A percentile compares a stretch with the other conserved stretches of the same genome.
phyloP scores from a whole-genome alignment of 2,113 vertebrate genomes.

The Sminthopsis crassicaudata region DNA sequence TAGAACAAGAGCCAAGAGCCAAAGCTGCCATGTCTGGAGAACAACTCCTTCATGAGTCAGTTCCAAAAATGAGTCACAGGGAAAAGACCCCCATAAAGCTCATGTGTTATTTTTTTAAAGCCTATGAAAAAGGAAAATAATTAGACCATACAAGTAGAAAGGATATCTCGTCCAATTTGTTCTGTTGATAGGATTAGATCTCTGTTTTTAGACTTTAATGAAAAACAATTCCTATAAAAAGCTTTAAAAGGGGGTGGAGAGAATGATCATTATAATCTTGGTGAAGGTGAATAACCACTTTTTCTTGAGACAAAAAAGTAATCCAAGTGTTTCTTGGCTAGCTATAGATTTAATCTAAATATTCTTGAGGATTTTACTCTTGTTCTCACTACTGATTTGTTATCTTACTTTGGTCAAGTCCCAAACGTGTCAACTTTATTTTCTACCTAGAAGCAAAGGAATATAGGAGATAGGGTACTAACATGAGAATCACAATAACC shows the following conservation, averaged over 20 bases:
- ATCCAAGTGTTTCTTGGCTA: not conserved
- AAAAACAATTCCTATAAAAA: conserved; percentile 34
- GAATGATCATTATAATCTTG: not conserved
- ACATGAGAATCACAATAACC: not conserved
- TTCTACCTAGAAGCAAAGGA: not conserved
- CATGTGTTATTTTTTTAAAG: conserved; percentile 59
- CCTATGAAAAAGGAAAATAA: conserved; percentile 69
- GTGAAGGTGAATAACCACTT: conserved; percentile 22
- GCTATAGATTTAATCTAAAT: not conserved
- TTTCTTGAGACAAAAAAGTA: conserved; percentile 34
- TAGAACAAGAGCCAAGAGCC: conserved; percentile 75
- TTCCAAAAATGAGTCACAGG: conserved; percentile 78
- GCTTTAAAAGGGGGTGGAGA: not conserved
- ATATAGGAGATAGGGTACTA: not conserved
- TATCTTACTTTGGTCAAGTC: conserved; percentile 35
- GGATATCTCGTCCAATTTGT: conserved; percentile 40
- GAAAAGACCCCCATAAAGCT: conserved; percentile 75
- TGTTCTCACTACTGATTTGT: conserved; percentile 30
- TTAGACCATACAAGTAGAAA: conserved; percentile 60
- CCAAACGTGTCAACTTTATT: conserved; percentile 9
- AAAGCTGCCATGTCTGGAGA: conserved; percentile 78
- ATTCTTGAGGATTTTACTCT: conserved; percentile 35
- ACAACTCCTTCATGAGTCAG: conserved; percentile 68
- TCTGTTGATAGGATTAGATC: conserved; percentile 41
- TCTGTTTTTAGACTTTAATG: conserved; percentile 48